Evolutionary conservation across 1,140 invertebrate genomes (phyloP).

Genomic region (Drosophila micromelanica): DNA sequence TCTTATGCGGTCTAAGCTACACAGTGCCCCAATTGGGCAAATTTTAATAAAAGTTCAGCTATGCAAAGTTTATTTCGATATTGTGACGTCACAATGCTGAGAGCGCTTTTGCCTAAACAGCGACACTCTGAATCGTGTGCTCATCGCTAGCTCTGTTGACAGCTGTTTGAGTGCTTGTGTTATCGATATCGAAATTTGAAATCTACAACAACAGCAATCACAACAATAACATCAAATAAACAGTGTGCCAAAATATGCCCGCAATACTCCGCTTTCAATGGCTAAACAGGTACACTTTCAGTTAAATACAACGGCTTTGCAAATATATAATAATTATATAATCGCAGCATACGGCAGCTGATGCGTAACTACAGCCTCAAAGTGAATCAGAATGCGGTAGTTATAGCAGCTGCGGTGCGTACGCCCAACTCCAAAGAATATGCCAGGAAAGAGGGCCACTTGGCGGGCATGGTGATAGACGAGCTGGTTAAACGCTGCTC

Average conservation of each 20-base stretch:
- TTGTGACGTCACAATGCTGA: no score
- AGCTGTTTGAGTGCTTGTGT: constrained; percentile 5
- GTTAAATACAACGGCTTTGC: not conserved
- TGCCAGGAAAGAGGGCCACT: constrained; percentile 33
- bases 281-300: constrained; percentile 25
- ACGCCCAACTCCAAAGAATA: constrained; percentile 38
- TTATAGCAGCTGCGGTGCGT: constrained; percentile 68
- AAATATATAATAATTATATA: not conserved
- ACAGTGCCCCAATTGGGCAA: no score
- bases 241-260: constrained; percentile 31
- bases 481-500: constrained; percentile 63
- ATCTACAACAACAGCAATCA: constrained; percentile 2
- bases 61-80: no score
- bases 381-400: constrained; percentile 33
- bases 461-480: constrained; percentile 55
- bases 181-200: constrained; percentile 20
- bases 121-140: not conserved
- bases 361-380: constrained; percentile 20
- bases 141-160: constrained; percentile 4
- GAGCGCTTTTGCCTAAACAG: no score
- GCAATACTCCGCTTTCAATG: constrained; percentile 17
- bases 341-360: constrained; percentile 25
- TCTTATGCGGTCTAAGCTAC: no score
- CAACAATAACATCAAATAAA: constrained; percentile 9
- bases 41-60: no score